Conservation (phyloP, 37 sponge, comb jelly and placozoan genomes). For the Geodia barretti region DNA sequence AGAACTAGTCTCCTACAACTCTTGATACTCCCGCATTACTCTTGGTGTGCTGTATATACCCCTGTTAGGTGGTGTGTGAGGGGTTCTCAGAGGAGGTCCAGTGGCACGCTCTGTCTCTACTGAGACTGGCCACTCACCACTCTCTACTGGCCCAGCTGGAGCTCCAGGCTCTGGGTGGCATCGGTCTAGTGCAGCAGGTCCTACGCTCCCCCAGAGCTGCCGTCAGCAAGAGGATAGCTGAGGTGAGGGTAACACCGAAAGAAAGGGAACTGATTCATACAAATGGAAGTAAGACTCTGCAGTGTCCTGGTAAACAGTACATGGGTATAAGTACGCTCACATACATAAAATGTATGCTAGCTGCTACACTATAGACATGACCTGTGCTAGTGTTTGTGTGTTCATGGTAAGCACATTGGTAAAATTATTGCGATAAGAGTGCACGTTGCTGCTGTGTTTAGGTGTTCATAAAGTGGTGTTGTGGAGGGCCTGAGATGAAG, state of each 20-base stretch:
- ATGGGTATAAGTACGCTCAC: neutral
- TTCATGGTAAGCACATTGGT: no score
- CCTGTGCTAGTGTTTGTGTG: neutral
- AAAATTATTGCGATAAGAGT: no score
- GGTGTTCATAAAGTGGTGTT: slow-evolving; percentile 73
- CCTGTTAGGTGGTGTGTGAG: slow-evolving; percentile 61
- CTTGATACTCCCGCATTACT: no score
- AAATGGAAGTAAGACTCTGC: neutral
- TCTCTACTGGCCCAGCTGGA: slow-evolving; percentile 47
- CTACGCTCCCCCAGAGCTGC: slow-evolving; percentile 54
- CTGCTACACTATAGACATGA: no score
- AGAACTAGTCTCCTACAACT: no score
- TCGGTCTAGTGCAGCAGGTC: slow-evolving; percentile 61
- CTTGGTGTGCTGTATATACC: neutral
- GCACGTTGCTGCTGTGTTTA: neutral
- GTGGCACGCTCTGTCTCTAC: slow-evolving; percentile 39
- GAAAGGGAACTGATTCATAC: no score
- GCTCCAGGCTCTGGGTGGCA: slow-evolving; percentile 59
- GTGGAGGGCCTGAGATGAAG: slow-evolving; percentile 32
- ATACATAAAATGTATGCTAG: neutral
- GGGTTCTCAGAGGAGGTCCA: slow-evolving; percentile 48
- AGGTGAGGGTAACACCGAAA: no score
- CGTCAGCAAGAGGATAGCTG: slow-evolving; percentile 28
- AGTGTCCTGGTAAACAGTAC: neutral
- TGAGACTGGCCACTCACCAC: slow-evolving; percentile 38